Conservation (phyloP, 1,140 invertebrate species). For the Apis laboriosa region DNA sequence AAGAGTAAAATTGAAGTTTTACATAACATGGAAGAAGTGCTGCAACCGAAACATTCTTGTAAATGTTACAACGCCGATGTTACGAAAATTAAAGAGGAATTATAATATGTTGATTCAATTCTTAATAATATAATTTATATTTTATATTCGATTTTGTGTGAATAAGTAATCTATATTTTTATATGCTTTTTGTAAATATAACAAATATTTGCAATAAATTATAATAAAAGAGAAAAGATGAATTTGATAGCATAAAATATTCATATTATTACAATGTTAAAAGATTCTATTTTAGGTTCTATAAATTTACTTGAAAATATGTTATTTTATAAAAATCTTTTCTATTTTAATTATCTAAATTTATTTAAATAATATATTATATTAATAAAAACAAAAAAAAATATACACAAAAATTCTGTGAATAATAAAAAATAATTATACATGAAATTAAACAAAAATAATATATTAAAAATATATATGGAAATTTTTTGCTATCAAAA, state of each 20-base stretch:
- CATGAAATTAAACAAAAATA: not conserved
- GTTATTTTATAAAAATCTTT: slow-evolving; percentile 1
- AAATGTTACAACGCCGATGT: slow-evolving; percentile 79
- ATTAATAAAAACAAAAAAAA: not conserved
- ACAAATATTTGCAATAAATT: not conserved
- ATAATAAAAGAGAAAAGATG: not conserved
- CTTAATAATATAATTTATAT: slow-evolving; percentile 16
- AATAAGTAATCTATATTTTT: slow-evolving; percentile 3
- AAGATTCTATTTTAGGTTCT: not conserved
- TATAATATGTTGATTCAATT: slow-evolving; percentile 64
- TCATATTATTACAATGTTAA: not conserved
- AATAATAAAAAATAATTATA: not conserved
- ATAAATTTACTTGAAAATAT: slow-evolving; percentile 18
- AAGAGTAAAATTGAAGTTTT: slow-evolving; percentile 83
- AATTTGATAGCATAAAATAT: slow-evolving; percentile 3
- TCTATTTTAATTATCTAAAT: not conserved
- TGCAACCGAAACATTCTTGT: slow-evolving; percentile 82
- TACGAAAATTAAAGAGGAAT: slow-evolving; percentile 76
- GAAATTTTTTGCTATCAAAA: not conserved
- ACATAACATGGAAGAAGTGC: slow-evolving; percentile 89
- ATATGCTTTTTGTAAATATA: slow-evolving; percentile 5
- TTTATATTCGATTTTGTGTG: not conserved
- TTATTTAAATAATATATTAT: not conserved
- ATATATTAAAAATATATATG: not conserved
- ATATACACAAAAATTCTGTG: not conserved